These are phyloP conservation scores for Pogona vitticeps DNA, from an alignment of 2,113 vertebrate genomes.

Conservation along the genomic window DNA sequence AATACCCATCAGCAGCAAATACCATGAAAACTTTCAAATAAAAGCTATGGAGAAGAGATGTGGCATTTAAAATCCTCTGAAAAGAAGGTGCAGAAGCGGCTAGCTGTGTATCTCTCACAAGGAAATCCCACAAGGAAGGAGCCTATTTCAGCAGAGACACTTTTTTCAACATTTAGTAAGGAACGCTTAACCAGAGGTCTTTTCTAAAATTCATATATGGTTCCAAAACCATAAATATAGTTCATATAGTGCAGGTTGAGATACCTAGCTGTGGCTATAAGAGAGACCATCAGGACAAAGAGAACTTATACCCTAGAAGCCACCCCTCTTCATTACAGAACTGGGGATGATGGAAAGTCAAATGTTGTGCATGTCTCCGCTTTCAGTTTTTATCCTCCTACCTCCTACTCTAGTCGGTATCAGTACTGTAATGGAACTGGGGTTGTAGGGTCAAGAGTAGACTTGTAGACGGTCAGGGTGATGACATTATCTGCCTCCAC, in stretches of 20 bases:
- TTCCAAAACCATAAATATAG: background rate
- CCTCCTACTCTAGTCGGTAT: background rate
- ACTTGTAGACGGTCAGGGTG: too few relatives aligned
- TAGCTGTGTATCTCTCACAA: background rate
- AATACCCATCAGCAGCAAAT: background rate
- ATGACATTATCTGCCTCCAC: too few relatives aligned
- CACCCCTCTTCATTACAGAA: background rate
- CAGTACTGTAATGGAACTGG: too few relatives aligned
- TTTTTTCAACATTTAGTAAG: background rate
- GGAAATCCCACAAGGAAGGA: background rate
- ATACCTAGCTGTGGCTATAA: background rate
- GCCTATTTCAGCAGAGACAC: background rate
- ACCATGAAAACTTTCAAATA: too few relatives aligned
- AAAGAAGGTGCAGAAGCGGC: background rate
- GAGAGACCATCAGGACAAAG: background rate
- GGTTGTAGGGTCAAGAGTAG: too few relatives aligned
- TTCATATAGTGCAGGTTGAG: background rate
- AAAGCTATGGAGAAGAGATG: background rate
- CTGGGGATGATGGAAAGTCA: background rate
- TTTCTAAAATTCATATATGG: background rate
- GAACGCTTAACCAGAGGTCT: background rate
- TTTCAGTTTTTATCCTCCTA: background rate
- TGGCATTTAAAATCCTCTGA: background rate
- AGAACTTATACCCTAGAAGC: background rate
- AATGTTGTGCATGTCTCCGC: background rate